These are phyloP conservation scores for Caenorhabditis panamensis DNA, from an alignment of 2,888 invertebrate species.

Conservation along the genomic window DNA sequence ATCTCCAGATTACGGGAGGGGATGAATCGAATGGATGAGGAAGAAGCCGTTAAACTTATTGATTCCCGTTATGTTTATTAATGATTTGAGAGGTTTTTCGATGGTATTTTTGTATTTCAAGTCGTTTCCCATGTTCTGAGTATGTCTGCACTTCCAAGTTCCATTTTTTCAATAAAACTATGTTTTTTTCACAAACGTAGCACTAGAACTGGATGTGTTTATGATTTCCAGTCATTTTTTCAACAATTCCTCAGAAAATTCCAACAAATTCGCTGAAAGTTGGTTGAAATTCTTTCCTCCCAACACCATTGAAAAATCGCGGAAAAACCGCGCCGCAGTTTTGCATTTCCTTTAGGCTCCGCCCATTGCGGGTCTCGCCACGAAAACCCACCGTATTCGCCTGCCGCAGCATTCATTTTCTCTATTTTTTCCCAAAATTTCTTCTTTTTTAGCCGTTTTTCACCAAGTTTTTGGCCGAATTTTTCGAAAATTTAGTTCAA, in stretches of 20 bases:
- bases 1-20: constrained; percentile 65
- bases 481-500: background rate
- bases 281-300: background rate
- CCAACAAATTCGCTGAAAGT: background rate
- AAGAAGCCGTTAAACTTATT: constrained; percentile 66
- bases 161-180: background rate
- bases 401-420: constrained; percentile 9
- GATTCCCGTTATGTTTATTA: constrained; percentile 66
- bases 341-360: constrained; percentile 21
- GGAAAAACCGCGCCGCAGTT: constrained; percentile 19
- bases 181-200: background rate
- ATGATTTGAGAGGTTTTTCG: too few species aligned
- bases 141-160: too few species aligned
- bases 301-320: background rate
- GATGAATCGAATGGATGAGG: constrained; percentile 62
- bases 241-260: too few species aligned
- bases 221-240: too few species aligned
- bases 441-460: constrained; percentile 41
- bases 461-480: background rate
- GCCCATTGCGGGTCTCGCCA: constrained; percentile 46
- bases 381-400: constrained; percentile 32
- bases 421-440: constrained; percentile 50
- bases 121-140: background rate
- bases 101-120: too few species aligned
- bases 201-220: too few species aligned